Percentiles rank a stretch among this genome's conserved stretches.
phyloP scores from a whole-genome alignment of 2,797 vertebrate species.

The Nothura maculosa region DNA sequence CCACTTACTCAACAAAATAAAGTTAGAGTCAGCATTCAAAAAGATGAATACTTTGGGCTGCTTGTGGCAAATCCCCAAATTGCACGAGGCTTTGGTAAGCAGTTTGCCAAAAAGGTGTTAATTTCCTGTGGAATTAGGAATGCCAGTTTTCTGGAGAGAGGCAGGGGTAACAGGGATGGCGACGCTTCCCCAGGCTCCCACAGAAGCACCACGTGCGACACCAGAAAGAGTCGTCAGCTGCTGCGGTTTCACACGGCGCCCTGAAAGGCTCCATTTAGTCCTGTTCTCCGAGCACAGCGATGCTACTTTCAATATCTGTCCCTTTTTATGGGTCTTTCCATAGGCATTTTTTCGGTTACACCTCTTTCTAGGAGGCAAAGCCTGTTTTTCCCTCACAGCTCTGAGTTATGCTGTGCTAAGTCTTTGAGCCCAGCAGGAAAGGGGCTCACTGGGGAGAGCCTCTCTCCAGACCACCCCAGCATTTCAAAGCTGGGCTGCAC shows the following conservation, averaged over 20 bases:
- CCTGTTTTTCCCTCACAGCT: background rate
- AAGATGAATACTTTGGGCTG: background rate
- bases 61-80: background rate
- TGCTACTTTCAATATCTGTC: background rate
- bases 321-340: background rate
- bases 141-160: background rate
- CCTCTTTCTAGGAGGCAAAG: background rate
- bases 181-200: background rate
- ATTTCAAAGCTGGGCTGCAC: background rate
- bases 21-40: background rate
- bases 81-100: background rate
- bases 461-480: background rate
- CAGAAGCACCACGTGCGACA: background rate
- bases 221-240: background rate
- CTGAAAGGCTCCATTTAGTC: constrained; percentile 1
- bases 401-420: background rate
- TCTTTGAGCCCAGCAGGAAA: background rate
- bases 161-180: background rate
- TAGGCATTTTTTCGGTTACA: background rate
- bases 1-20: background rate
- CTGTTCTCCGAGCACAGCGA: background rate
- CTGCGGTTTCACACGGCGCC: background rate
- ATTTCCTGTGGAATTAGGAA: background rate
- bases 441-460: background rate
- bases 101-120: background rate